Base-by-base conservation (phyloP, 1,140 invertebrate species). In the Zaprionus tsacasi region DNA sequence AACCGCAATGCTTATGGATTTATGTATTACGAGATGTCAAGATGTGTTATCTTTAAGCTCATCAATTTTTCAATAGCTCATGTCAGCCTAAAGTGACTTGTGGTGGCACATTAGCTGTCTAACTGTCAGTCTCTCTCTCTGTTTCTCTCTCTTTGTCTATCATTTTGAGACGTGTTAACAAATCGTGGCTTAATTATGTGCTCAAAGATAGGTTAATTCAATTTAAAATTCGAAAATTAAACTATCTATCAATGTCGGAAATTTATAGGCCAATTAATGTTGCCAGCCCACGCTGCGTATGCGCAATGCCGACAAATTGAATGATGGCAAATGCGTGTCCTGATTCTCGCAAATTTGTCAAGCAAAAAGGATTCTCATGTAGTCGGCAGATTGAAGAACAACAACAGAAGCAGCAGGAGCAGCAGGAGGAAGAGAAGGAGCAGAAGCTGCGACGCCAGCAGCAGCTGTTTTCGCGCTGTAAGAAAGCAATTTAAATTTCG, bases 401-500 rank as follows among this genome's bases (percentile, higher is more conserved):
- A 43, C 40, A 43, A 43, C 40, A n/a, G n/a, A 2, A 43, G 13
- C 7, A 43, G 13, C 13, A 40, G 36, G 2, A 52, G 21, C 1
- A 21, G 21, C 1, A 21, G 21, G 21, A 21, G 21, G 21, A 2
- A 21, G 2, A n/a, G n/a, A 5, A 43, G 13, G 2, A 15, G 38
- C 13, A 40, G 36, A 0, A 52, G 21, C 48, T 11, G 10, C 11
- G 6, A 13, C 11, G 5, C n/a, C 17, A 45, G 25, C 21, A 2
- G 63, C 48, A 25, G 11, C 78, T 48, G 54, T 15, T 64, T 54
- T 30, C 17, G 66, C 54, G 30, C 78, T 66, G 66, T 72, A 83
- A 72, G 36, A 74, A 81, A 86, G 75, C 85, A 86, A 86, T 86
- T 86, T 86, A 78, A 86, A 85, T 75, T 76, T 70, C 67, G 73